Conservation (phyloP, 2,797 vertebrate species). For the Chiroxiphia lanceolata region DNA sequence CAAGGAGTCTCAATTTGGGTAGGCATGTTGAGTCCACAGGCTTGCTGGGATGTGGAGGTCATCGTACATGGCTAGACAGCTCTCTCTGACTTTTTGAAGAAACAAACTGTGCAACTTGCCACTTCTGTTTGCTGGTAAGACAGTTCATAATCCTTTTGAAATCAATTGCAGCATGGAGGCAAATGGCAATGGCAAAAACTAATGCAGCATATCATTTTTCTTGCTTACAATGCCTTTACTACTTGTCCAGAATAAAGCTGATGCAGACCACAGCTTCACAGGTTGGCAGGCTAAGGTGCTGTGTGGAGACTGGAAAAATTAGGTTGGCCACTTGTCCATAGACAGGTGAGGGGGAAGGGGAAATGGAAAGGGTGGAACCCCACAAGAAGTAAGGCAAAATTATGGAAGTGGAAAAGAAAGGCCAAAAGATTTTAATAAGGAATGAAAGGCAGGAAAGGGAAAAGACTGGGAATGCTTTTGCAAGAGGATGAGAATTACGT, state of each 20-base stretch:
- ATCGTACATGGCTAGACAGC: not conserved
- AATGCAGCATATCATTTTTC: too few relatives aligned
- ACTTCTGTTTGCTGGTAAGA: not conserved
- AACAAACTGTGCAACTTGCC: not conserved
- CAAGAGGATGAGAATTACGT: not conserved
- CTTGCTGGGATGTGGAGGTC: not conserved
- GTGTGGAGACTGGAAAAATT: not conserved
- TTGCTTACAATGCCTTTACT: not conserved
- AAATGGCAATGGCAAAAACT: too few relatives aligned
- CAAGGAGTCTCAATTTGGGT: not conserved
- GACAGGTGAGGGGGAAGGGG: not conserved
- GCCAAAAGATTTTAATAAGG: not conserved
- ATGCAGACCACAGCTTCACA: not conserved
- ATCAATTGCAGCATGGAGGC: too few relatives aligned
- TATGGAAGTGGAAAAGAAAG: not conserved
- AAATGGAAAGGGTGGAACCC: not conserved
- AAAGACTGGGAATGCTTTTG: not conserved
- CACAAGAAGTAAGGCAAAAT: not conserved
- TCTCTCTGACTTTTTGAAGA: not conserved
- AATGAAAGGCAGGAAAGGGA: not conserved
- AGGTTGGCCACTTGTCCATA: not conserved
- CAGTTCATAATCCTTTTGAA: not conserved
- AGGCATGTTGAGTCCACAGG: not conserved
- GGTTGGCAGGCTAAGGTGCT: not conserved
- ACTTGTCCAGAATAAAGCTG: not conserved